Conservation (phyloP, 2,888 invertebrate species). For the Timema podura region DNA sequence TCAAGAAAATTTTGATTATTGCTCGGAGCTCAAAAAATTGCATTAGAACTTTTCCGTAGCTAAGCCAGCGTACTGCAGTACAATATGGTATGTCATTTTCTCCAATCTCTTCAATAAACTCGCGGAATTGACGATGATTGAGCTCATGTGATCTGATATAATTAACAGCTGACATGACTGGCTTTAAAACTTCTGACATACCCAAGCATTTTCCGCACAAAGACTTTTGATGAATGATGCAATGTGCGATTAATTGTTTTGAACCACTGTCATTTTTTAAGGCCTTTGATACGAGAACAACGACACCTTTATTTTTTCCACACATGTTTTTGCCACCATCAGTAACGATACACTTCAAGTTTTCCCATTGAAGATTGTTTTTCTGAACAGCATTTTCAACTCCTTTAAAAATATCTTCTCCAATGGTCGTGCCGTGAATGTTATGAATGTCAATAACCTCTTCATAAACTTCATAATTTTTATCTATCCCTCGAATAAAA, state of each 20-base stretch:
- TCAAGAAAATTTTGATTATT: constrained; percentile 33
- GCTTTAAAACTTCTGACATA: constrained; percentile 39
- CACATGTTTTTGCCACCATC: constrained; percentile 37
- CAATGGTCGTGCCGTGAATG: constrained; percentile 11
- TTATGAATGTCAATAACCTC: constrained; percentile 16
- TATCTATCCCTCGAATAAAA: constrained; percentile 19
- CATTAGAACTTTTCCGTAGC: constrained; percentile 32
- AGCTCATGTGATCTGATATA: constrained; percentile 34
- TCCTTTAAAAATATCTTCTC: constrained; percentile 31
- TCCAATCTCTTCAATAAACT: constrained; percentile 37
- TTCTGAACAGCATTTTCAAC: constrained; percentile 31
- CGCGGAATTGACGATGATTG: constrained; percentile 31
- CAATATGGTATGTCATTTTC: constrained; percentile 35
- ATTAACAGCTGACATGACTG: constrained; percentile 39
- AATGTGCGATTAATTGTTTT: constrained; percentile 38
- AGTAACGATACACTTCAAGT: constrained; percentile 35
- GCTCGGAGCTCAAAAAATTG: constrained; percentile 33
- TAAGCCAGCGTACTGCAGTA: constrained; percentile 33
- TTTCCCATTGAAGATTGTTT: constrained; percentile 32
- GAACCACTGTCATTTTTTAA: constrained; percentile 37
- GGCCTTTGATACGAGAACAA: constrained; percentile 37
- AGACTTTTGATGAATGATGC: constrained; percentile 38
- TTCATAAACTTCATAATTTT: constrained; percentile 12
- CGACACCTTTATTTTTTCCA: constrained; percentile 34
- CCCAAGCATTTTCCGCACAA: constrained; percentile 40